phyloP scores from a whole-genome alignment of 1,140 invertebrate species.

The Lordiphosa stackelbergi region DNA sequence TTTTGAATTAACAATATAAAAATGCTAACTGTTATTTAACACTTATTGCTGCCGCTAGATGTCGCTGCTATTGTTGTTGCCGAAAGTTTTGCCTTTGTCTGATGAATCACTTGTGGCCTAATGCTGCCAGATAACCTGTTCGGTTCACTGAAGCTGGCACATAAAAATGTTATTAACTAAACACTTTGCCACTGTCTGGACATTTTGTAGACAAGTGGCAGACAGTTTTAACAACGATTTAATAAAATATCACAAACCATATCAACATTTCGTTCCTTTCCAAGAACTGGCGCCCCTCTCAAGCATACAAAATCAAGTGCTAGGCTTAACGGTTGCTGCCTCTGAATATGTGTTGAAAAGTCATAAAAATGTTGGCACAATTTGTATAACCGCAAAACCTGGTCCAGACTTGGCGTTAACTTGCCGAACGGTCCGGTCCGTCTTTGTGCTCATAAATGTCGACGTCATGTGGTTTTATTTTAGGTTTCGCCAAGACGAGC shows the following conservation, averaged over 20 bases:
- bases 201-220: constrained; percentile 9
- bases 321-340: too few relatives aligned
- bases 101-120: constrained; percentile 6
- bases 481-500: constrained; percentile 1
- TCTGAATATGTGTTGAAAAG: constrained; percentile 67
- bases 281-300: too few relatives aligned
- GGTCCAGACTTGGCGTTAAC: constrained; percentile 36
- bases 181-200: constrained; percentile 5
- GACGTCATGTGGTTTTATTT: constrained; percentile 57
- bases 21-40: constrained; percentile 3
- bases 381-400: constrained; percentile 53
- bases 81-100: neutral
- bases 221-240: neutral
- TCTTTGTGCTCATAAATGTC: constrained; percentile 35
- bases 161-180: constrained; percentile 5
- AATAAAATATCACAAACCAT: constrained; percentile 5
- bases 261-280: neutral
- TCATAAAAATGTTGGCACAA: constrained; percentile 74
- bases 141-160: constrained; percentile 1
- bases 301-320: too few relatives aligned
- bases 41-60: neutral
- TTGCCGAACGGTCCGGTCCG: constrained; percentile 6
- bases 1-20: too few relatives aligned
- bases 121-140: neutral
- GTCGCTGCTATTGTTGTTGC: constrained; percentile 2